phyloP scores from a whole-genome alignment of 1,140 invertebrate species.

The Meloidogyne hapla region DNA sequence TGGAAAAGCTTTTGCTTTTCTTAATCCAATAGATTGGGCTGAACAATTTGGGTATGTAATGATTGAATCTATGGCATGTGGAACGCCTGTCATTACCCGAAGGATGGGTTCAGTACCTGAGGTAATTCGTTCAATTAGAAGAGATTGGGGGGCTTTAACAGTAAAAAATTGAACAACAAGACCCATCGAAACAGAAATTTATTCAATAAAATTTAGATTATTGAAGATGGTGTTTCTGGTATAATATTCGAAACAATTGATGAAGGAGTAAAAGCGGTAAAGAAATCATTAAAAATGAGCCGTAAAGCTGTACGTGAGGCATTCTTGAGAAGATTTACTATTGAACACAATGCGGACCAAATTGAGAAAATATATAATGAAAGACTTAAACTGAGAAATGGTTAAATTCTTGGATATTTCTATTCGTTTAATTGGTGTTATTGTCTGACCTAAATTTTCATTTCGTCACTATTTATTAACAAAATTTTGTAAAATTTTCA shows the following conservation, averaged over 20 bases:
- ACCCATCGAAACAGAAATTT: no score
- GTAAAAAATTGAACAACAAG: no score
- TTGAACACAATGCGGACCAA: neutral
- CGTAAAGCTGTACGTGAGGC: constrained; percentile 10
- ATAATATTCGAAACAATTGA: neutral
- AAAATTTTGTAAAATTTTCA: no score
- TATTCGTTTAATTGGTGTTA: no score
- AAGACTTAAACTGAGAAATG: no score
- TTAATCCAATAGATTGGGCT: constrained; percentile 33
- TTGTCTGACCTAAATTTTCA: no score
- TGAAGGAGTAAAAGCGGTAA: neutral
- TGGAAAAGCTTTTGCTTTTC: constrained; percentile 32
- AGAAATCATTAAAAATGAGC: constrained; percentile 6
- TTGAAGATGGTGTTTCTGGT: neutral
- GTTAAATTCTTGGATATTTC: no score
- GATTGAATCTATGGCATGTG: constrained; percentile 36
- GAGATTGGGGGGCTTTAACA: no score
- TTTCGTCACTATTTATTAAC: no score
- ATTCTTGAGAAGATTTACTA: neutral
- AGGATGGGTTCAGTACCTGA: constrained; percentile 22
- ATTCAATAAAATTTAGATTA: neutral
- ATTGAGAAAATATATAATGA: neutral
- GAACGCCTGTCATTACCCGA: constrained; percentile 28
- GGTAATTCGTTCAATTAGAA: no score
- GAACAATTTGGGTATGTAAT: constrained; percentile 34